These are phyloP conservation scores for Oreochromis niloticus DNA, from an alignment of 2,113 vertebrate genomes.

Conservation along the genomic window DNA sequence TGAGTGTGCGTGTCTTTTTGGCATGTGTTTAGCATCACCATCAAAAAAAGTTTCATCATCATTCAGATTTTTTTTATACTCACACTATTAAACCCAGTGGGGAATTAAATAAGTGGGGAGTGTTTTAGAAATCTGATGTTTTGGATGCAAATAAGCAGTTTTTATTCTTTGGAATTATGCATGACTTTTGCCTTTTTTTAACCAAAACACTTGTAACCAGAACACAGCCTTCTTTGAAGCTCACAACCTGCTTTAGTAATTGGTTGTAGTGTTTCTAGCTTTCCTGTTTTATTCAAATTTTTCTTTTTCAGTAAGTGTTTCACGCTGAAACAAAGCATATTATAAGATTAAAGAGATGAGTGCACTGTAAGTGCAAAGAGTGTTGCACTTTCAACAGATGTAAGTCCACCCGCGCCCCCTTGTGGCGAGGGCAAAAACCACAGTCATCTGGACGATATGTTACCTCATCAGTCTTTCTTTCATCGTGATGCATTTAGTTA, in stretches of 20 bases:
- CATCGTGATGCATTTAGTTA: not conserved
- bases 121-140: not conserved
- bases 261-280: not conserved
- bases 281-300: not conserved
- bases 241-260: not conserved
- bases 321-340: not conserved
- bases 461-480: not conserved
- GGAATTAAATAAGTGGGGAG: not conserved
- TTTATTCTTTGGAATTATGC: not conserved
- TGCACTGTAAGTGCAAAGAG: not conserved
- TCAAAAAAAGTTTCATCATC: not conserved
- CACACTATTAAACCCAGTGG: not conserved
- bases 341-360: not conserved
- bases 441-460: not conserved
- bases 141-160: not conserved
- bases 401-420: slow-evolving; percentile 47
- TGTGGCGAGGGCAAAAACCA: slow-evolving; percentile 47
- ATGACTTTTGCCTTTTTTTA: not conserved
- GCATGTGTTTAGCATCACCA: not conserved
- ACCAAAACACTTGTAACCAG: not conserved
- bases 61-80: not conserved
- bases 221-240: not conserved
- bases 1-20: not conserved
- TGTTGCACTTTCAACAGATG: not conserved
- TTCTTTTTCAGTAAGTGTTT: not conserved